Percentiles rank a stretch among this genome's conserved stretches.
Evolutionary conservation across 2,797 vertebrate species (phyloP).

Genomic region (Danio albolineatus): DNA sequence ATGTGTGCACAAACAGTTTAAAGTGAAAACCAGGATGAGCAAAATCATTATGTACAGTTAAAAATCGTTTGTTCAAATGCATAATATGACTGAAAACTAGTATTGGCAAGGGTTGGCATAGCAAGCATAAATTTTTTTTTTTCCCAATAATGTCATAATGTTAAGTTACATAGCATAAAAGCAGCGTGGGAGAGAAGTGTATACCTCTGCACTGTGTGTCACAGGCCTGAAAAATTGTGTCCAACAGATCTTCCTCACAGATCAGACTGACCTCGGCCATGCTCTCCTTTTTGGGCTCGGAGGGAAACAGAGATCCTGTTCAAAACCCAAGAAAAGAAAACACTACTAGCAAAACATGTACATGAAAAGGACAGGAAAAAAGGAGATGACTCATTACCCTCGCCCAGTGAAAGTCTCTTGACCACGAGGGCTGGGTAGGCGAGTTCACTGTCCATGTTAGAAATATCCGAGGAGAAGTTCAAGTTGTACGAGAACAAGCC

Average conservation of each 20-base stretch:
- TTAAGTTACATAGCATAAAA: neutral
- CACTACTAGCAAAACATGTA: neutral
- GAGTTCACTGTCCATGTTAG: slow-evolving; percentile 68
- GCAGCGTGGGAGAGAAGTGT: neutral
- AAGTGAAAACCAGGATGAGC: too few species aligned
- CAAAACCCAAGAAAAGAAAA: neutral
- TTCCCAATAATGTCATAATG: too few species aligned
- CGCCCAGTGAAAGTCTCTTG: slow-evolving; percentile 77
- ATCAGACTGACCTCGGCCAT: slow-evolving; percentile 76
- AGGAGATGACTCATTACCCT: slow-evolving; percentile 66
- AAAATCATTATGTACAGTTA: neutral
- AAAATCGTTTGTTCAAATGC: neutral
- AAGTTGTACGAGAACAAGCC: slow-evolving; percentile 73
- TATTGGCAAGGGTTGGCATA: too few species aligned
- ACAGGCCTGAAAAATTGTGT: slow-evolving; percentile 86
- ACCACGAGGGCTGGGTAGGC: slow-evolving; percentile 74
- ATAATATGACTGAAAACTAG: neutral
- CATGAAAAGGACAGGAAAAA: too few species aligned
- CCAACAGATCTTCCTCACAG: slow-evolving; percentile 86
- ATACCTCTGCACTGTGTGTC: slow-evolving; percentile 84
- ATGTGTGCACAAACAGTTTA: too few species aligned
- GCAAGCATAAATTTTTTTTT: too few species aligned
- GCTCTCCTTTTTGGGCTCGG: slow-evolving; percentile 65
- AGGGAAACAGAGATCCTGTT: slow-evolving; percentile 58
- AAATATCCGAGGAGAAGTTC: slow-evolving; percentile 68